Percentiles rank a stretch among this genome's conserved stretches.
Evolutionary conservation across 2,888 invertebrate genomes (phyloP).

Genomic region (Mycalesis mineus): DNA sequence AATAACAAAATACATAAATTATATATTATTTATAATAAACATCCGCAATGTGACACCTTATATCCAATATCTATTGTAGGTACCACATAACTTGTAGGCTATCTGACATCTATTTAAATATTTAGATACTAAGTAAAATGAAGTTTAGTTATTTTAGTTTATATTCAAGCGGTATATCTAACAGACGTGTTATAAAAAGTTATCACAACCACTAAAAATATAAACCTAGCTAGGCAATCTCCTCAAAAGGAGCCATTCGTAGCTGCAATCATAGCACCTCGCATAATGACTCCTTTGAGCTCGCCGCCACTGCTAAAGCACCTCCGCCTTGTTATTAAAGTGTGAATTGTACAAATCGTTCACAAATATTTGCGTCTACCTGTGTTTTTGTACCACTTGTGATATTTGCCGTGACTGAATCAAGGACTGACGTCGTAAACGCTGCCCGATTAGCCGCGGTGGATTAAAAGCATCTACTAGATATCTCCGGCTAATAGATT

Average conservation of each 20-base stretch:
- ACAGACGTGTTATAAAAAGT: background rate
- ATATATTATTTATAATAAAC: too few species aligned
- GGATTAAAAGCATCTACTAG: slow-evolving; percentile 44
- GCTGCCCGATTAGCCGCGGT: slow-evolving; percentile 57
- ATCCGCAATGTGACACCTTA: too few species aligned
- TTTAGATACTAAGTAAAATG: too few species aligned
- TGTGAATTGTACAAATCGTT: slow-evolving; percentile 76
- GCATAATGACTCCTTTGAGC: slow-evolving; percentile 64
- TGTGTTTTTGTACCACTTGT: slow-evolving; percentile 63
- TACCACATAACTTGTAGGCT: too few species aligned
- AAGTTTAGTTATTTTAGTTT: too few species aligned
- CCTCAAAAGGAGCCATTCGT: slow-evolving; percentile 30
- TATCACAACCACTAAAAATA: slow-evolving; percentile 7
- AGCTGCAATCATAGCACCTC: slow-evolving; percentile 64
- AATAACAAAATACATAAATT: too few species aligned
- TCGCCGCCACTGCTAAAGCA: slow-evolving; percentile 51
- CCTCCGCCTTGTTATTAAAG: slow-evolving; percentile 68
- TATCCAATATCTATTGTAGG: too few species aligned
- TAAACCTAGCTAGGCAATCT: slow-evolving; percentile 12
- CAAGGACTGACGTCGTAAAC: slow-evolving; percentile 56
- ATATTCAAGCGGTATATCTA: background rate
- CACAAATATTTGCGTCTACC: slow-evolving; percentile 78
- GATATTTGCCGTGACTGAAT: slow-evolving; percentile 66
- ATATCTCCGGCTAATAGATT: slow-evolving; percentile 32
- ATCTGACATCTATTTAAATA: too few species aligned